These are phyloP conservation scores for Neolamprologus ventralis DNA, from an alignment of 2,113 vertebrate genomes.

Conservation along the genomic window DNA sequence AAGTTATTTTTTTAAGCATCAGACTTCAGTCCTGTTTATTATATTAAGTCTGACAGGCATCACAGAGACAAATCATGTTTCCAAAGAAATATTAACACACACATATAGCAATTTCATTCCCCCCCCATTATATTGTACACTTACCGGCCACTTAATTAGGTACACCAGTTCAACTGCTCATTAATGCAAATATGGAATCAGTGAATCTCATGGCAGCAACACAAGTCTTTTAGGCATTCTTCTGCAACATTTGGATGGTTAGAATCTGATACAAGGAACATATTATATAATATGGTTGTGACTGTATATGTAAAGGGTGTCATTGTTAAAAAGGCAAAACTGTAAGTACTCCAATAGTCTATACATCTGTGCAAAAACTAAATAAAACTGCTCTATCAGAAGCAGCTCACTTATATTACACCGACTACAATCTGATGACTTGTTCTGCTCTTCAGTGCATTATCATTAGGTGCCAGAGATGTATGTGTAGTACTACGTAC, in stretches of 20 bases:
- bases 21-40: neutral
- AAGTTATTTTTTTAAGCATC: neutral
- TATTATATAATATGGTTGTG: neutral
- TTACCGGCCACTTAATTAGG: neutral
- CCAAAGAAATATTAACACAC: neutral
- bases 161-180: neutral
- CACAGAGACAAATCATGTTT: neutral
- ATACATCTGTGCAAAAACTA: neutral
- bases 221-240: neutral
- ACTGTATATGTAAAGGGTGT: neutral
- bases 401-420: neutral
- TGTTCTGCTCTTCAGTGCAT: neutral
- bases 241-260: neutral
- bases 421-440: accelerated
- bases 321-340: neutral
- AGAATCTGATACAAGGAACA: neutral
- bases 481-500: neutral
- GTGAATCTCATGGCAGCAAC: neutral
- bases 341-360: neutral
- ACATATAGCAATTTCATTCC: neutral
- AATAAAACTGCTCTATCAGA: neutral
- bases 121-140: neutral
- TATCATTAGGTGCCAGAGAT: neutral
- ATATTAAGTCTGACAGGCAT: neutral
- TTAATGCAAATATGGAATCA: neutral